phyloP scores from a whole-genome alignment of 2,113 vertebrate species.

The Myrmecobius fasciatus region DNA sequence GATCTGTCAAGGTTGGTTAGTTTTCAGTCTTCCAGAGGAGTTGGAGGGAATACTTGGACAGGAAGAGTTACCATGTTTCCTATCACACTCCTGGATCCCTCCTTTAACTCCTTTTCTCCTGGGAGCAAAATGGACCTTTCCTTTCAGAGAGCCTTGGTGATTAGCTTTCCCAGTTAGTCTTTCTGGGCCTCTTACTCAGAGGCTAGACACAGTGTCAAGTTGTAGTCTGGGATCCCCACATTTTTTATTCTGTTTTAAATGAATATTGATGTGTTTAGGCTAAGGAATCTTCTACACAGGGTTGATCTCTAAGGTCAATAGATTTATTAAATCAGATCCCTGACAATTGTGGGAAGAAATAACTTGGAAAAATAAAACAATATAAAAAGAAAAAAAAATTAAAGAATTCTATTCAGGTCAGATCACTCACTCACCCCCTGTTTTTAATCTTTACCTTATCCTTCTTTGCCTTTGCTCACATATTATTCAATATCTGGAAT shows the following conservation, averaged over 20 bases:
- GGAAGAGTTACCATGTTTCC: not conserved
- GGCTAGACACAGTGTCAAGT: not conserved
- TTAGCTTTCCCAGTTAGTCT: not conserved
- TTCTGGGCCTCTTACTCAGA: not conserved
- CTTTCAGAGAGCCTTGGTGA: not conserved
- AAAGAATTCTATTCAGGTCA: not conserved
- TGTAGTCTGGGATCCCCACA: not conserved
- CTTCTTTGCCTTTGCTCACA: not conserved
- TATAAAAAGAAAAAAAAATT: slow-evolving; percentile 56
- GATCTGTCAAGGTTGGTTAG: not conserved
- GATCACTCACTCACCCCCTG: not conserved
- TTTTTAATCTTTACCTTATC: not conserved
- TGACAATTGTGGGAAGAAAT: not conserved
- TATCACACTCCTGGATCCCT: not conserved
- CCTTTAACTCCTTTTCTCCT: not conserved
- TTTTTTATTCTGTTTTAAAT: not conserved
- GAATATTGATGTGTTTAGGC: not conserved
- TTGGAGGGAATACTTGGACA: not conserved
- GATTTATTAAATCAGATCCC: not conserved
- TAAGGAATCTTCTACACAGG: not conserved
- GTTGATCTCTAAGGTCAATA: not conserved
- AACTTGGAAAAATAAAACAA: slow-evolving; percentile 74
- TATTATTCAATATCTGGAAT: not conserved
- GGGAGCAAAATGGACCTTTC: not conserved
- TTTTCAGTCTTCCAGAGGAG: not conserved